phyloP scores from a whole-genome alignment of 2,888 invertebrate species.

The Platycheirus rosarum region DNA sequence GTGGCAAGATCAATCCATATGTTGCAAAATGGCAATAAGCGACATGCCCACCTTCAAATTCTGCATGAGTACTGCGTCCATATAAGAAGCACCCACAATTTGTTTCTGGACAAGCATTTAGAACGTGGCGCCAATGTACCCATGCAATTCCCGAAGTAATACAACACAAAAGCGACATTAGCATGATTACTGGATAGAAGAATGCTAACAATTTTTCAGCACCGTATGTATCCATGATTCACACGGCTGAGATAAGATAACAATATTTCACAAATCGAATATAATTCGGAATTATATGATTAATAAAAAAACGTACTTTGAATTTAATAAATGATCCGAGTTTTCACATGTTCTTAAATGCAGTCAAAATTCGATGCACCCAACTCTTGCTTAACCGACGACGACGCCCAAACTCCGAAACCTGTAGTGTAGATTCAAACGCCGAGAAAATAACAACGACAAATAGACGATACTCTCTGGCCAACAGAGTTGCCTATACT shows the following conservation, averaged over 20 bases:
- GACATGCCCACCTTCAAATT: conserved; percentile 87
- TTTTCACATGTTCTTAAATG: conserved; percentile 58
- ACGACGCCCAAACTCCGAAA: conserved; percentile 63
- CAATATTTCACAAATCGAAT: conserved; percentile 14
- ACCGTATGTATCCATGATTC: conserved; percentile 79
- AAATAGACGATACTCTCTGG: conserved; percentile 54
- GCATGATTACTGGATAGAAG: conserved; percentile 80
- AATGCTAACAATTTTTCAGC: conserved; percentile 80
- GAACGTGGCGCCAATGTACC: conserved; percentile 87
- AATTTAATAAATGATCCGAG: background rate
- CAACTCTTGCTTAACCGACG: conserved; percentile 58
- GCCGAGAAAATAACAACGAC: conserved; percentile 55
- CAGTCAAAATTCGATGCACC: conserved; percentile 19
- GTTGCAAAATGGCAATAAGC: conserved; percentile 87
- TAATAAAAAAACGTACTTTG: background rate
- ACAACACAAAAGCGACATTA: conserved; percentile 79
- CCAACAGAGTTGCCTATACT: conserved; percentile 6
- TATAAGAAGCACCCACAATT: conserved; percentile 89
- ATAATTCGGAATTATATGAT: background rate
- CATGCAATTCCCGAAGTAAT: conserved; percentile 85
- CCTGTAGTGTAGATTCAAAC: conserved; percentile 50
- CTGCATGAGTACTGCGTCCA: conserved; percentile 85
- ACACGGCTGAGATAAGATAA: conserved; percentile 61
- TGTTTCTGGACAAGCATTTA: conserved; percentile 86
- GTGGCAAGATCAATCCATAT: conserved; percentile 86